These are phyloP conservation scores for Leptarthrus brevirostris DNA, from an alignment of 2,888 invertebrate species.

Conservation along the genomic window DNA sequence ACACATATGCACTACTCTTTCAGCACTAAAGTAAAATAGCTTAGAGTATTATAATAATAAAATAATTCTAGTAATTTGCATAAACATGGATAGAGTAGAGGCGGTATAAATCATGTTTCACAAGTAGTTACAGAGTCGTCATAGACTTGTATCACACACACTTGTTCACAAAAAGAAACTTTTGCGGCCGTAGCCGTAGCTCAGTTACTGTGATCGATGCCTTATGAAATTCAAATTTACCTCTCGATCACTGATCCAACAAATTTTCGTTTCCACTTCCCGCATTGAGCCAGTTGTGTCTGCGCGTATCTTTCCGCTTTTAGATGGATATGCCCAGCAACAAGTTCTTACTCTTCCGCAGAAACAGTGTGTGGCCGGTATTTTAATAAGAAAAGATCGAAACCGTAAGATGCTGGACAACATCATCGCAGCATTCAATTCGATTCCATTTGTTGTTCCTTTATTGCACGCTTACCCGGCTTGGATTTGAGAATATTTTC, in stretches of 20 bases:
- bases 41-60: conserved; percentile 49
- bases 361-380: conserved; percentile 37
- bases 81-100: conserved; percentile 47
- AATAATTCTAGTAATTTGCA: conserved; percentile 50
- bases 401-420: conserved; percentile 40
- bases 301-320: conserved; percentile 30
- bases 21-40: conserved; percentile 41
- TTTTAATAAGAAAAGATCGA: conserved; percentile 33
- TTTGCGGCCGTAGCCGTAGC: neutral
- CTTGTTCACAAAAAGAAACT: neutral
- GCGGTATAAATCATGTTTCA: conserved; percentile 49
- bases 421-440: conserved; percentile 18
- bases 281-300: conserved; percentile 21
- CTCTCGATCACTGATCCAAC: conserved; percentile 44
- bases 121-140: conserved; percentile 47
- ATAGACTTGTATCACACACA: conserved; percentile 14
- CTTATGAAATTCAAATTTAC: conserved; percentile 46
- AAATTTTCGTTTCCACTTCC: conserved; percentile 43
- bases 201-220: conserved; percentile 31
- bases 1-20: neutral
- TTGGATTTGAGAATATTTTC: too few species aligned
- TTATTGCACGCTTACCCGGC: too few species aligned
- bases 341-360: conserved; percentile 16
- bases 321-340: neutral
- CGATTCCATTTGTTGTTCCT: conserved; percentile 32